A percentile compares a stretch with the other conserved stretches of the same genome.
These are phyloP conservation scores for Xiphorhynchus elegans DNA, from an alignment of 2,113 vertebrate species.

Conservation along the genomic window DNA sequence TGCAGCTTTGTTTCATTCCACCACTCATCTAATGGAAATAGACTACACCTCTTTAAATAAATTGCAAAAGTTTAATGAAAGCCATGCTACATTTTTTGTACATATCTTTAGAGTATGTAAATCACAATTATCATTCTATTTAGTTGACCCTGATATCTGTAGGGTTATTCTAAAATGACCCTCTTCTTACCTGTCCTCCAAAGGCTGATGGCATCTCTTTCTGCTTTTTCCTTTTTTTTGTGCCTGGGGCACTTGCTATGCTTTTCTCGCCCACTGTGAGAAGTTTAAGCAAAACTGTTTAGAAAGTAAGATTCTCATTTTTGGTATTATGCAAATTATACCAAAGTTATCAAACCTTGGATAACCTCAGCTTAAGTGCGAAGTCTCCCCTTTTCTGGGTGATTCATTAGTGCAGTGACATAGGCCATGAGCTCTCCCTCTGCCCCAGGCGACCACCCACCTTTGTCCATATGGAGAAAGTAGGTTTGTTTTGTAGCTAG, in stretches of 20 bases:
- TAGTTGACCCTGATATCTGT: background rate
- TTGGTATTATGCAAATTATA: background rate
- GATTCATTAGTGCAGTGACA: slow-evolving; percentile 39
- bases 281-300: background rate
- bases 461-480: background rate
- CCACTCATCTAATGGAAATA: background rate
- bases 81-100: background rate
- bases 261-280: background rate
- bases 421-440: background rate
- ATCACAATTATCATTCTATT: background rate
- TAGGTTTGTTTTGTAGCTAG: slow-evolving; percentile 26
- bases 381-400: slow-evolving; percentile 3
- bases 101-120: background rate
- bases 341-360: background rate
- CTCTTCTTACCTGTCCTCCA: background rate
- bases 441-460: background rate
- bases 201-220: background rate
- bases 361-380: background rate
- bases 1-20: background rate
- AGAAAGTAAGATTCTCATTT: background rate
- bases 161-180: background rate
- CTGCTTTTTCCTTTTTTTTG: background rate
- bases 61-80: background rate
- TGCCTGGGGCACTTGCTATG: background rate
- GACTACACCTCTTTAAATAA: background rate